These are phyloP conservation scores for Oryzias sinensis DNA, from an alignment of 2,797 vertebrate species.

Conservation along the genomic window DNA sequence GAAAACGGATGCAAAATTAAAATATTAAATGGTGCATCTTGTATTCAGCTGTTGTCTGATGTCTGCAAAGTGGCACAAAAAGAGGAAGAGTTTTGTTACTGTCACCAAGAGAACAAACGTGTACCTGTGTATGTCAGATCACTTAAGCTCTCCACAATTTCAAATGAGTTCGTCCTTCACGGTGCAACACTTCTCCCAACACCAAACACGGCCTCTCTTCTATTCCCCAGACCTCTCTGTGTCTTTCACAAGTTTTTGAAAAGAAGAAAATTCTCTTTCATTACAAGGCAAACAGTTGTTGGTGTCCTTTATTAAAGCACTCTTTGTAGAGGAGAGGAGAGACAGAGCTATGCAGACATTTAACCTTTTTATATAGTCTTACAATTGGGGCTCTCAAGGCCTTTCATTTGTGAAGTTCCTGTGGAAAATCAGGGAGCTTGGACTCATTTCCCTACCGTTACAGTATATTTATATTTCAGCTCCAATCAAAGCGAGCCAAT, in stretches of 20 bases:
- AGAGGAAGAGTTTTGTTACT: neutral
- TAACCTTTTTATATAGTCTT: constrained; percentile 78
- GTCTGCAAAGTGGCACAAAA: neutral
- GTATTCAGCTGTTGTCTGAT: too few species aligned
- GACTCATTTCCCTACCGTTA: constrained; percentile 71
- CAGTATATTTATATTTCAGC: constrained; percentile 85
- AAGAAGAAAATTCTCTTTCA: constrained; percentile 56
- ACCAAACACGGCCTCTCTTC: constrained; percentile 23
- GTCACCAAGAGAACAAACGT: neutral
- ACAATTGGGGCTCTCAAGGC: constrained; percentile 72
- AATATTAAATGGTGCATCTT: too few species aligned
- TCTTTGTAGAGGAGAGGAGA: constrained; percentile 50
- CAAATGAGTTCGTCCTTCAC: constrained; percentile 40
- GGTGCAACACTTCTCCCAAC: constrained; percentile 17
- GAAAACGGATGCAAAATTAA: too few species aligned
- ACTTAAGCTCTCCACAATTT: constrained; percentile 29
- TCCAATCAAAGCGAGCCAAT: constrained; percentile 92
- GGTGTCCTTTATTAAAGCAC: constrained; percentile 65
- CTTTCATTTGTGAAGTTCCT: constrained; percentile 76
- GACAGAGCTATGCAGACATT: constrained; percentile 58
- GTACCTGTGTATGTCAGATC: constrained; percentile 6
- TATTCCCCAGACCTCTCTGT: constrained; percentile 19
- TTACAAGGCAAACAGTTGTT: constrained; percentile 63
- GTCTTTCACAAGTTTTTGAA: constrained; percentile 52
- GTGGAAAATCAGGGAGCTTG: constrained; percentile 66